These are phyloP conservation scores for Xiphophorus maculatus DNA, from an alignment of 2,113 vertebrate species.

Conservation along the genomic window DNA sequence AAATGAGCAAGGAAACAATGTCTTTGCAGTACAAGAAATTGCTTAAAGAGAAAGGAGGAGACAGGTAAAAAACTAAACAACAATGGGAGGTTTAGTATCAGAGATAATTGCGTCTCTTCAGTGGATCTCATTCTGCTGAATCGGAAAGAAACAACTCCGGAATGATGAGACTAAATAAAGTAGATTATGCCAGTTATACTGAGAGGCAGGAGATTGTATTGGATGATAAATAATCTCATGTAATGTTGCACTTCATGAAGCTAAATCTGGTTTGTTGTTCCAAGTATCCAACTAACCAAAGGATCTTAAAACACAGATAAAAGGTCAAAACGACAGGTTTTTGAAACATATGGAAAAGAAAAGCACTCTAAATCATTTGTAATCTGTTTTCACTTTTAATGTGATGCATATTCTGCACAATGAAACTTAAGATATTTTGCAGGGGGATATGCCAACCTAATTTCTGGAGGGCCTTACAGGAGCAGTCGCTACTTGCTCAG, in stretches of 20 bases:
- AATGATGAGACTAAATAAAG: conserved; percentile 1
- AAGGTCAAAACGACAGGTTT: too few species aligned
- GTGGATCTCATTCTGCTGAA: neutral
- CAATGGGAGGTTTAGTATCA: conserved; percentile 7
- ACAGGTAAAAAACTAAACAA: neutral
- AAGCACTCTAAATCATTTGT: too few species aligned
- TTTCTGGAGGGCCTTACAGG: too few species aligned
- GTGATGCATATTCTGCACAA: too few species aligned
- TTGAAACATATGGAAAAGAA: too few species aligned
- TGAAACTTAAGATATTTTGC: too few species aligned
- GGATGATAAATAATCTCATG: neutral
- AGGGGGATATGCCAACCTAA: too few species aligned
- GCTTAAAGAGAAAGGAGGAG: conserved; percentile 14
- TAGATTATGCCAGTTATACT: neutral
- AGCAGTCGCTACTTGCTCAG: too few species aligned
- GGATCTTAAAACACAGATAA: too few species aligned
- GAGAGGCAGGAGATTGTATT: neutral
- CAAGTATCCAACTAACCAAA: too few species aligned
- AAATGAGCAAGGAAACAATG: conserved; percentile 7
- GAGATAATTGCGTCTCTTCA: neutral
- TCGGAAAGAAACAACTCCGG: neutral
- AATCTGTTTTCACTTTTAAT: too few species aligned
- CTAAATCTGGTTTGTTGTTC: neutral
- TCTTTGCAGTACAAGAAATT: conserved; percentile 8
- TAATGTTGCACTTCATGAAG: neutral